These are phyloP conservation scores for Phylloscopus trochiloides DNA, from an alignment of 2,113 vertebrate species.

Conservation along the genomic window DNA sequence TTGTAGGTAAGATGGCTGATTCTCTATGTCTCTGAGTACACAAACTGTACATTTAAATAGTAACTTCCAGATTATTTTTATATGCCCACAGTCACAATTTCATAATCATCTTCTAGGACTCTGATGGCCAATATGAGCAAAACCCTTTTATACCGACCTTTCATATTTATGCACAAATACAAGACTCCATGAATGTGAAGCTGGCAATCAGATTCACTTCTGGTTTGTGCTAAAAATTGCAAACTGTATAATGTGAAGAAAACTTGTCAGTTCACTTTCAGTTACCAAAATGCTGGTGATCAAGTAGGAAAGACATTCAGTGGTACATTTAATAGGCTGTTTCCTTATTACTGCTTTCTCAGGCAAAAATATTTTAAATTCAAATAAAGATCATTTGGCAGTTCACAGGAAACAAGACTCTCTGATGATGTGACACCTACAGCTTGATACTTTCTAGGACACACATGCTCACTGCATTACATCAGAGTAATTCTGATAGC, in stretches of 20 bases:
- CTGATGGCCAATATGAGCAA: background rate
- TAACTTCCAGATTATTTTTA: background rate
- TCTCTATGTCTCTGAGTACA: background rate
- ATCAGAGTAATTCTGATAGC: conserved; percentile 11
- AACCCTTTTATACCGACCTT: background rate
- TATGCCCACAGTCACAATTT: background rate
- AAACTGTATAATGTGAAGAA: background rate
- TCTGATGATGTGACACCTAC: background rate
- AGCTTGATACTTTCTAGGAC: conserved; percentile 29
- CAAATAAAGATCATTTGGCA: background rate
- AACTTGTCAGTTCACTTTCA: background rate
- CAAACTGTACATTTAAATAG: background rate
- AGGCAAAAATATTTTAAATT: background rate
- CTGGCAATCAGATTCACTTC: background rate
- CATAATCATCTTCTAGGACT: background rate
- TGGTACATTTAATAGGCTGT: background rate
- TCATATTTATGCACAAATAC: background rate
- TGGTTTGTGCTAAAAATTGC: background rate
- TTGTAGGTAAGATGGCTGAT: background rate
- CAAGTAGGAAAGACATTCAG: background rate
- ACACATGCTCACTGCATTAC: background rate
- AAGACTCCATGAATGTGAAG: background rate
- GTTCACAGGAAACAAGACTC: background rate
- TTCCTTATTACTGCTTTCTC: background rate
- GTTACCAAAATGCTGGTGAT: background rate